These are phyloP conservation scores for Syrista parreyssii DNA, from an alignment of 2,888 invertebrate species.

Conservation along the genomic window DNA sequence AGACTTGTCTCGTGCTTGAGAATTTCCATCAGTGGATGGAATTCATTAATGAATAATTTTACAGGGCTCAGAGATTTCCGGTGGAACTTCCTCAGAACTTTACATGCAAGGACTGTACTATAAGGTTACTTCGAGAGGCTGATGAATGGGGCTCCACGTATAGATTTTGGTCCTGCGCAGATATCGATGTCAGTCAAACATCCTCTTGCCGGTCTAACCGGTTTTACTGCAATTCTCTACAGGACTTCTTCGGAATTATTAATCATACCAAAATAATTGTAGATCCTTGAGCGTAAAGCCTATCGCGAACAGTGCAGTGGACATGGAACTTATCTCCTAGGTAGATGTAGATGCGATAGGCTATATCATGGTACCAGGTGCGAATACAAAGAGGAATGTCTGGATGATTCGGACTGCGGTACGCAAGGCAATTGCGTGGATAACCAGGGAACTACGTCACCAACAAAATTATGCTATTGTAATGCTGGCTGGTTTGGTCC, in stretches of 20 bases:
- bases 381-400: constrained; percentile 91
- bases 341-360: constrained; percentile 84
- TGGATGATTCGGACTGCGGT: constrained; percentile 86
- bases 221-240: no score
- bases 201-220: not conserved
- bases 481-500: constrained; percentile 89
- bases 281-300: constrained; percentile 71
- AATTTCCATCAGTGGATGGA: not conserved
- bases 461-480: constrained; percentile 89
- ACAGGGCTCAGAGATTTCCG: constrained; percentile 84
- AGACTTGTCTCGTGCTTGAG: not conserved
- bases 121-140: constrained; percentile 90
- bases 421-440: constrained; percentile 87
- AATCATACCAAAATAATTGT: not conserved
- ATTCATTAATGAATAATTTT: constrained; percentile 40
- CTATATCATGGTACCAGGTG: constrained; percentile 86
- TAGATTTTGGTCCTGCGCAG: constrained; percentile 95
- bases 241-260: not conserved
- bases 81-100: constrained; percentile 86
- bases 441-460: constrained; percentile 82
- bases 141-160: constrained; percentile 89
- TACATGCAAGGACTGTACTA: constrained; percentile 88
- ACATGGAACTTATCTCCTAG: constrained; percentile 83
- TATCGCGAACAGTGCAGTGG: constrained; percentile 88
- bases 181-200: constrained; percentile 79